Evolutionary conservation across 1,140 invertebrate species (phyloP).

Genomic region (Condylostylus longicornis): DNA sequence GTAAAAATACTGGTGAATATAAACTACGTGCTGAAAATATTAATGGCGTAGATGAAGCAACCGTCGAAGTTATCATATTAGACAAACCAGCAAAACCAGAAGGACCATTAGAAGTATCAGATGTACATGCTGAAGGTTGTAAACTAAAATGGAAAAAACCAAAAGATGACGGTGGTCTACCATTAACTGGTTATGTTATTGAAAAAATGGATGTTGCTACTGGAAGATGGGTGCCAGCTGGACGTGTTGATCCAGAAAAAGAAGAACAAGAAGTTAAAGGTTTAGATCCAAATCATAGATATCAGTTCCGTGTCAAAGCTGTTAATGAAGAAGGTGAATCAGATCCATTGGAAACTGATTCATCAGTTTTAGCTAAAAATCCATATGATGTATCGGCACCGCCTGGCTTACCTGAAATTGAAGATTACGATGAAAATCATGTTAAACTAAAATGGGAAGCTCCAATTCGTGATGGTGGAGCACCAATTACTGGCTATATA

Average conservation of each 20-base stretch:
- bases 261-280: conserved; percentile 75
- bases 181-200: conserved; percentile 74
- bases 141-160: conserved; percentile 92
- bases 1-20: conserved; percentile 80
- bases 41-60: conserved; percentile 84
- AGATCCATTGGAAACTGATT: conserved; percentile 77
- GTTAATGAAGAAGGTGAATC: conserved; percentile 93
- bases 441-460: conserved; percentile 93
- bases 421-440: conserved; percentile 84
- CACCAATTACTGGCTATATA: conserved; percentile 88
- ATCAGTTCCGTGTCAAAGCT: conserved; percentile 89
- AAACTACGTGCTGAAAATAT: conserved; percentile 81
- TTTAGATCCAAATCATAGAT: conserved; percentile 81
- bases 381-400: conserved; percentile 80
- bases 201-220: conserved; percentile 85
- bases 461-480: conserved; percentile 87
- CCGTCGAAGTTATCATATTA: conserved; percentile 80
- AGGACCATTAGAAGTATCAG: conserved; percentile 80
- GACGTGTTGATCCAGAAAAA: conserved; percentile 72
- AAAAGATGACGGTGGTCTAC: conserved; percentile 87
- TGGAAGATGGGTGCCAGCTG: conserved; percentile 76
- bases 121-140: conserved; percentile 88
- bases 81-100: conserved; percentile 90
- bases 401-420: conserved; percentile 82
- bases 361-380: conserved; percentile 83